Percentiles rank a stretch among this genome's conserved stretches.
Conservation (phyloP, 2,888 invertebrate genomes). For the Erynnis tages region DNA sequence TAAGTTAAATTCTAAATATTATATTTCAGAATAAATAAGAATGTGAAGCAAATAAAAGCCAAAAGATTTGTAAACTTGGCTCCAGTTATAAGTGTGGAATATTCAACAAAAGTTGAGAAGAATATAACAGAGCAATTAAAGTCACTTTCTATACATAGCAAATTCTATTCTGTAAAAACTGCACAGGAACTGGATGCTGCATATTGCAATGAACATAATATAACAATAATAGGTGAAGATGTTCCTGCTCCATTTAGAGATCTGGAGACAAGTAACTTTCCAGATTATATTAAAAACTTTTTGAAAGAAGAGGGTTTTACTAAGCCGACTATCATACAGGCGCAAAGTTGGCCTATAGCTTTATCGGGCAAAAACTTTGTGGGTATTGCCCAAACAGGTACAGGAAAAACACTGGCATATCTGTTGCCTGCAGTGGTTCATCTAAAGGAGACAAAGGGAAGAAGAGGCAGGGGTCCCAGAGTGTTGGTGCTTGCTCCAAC, state of each 20-base stretch:
- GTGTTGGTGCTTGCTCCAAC: conserved; percentile 91
- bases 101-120: conserved; percentile 38
- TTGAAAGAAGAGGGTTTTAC: conserved; percentile 83
- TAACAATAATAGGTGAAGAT: conserved; percentile 86
- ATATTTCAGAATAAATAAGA: conserved; percentile 49
- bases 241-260: conserved; percentile 88
- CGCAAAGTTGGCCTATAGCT: conserved; percentile 92
- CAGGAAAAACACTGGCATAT: conserved; percentile 89
- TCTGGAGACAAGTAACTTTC: conserved; percentile 88
- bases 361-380: conserved; percentile 90
- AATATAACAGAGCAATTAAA: conserved; percentile 33
- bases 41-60: conserved; percentile 36
- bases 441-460: conserved; percentile 87
- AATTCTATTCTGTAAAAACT: conserved; percentile 55
- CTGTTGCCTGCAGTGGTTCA: conserved; percentile 91
- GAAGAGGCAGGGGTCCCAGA: conserved; percentile 89
- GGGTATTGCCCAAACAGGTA: conserved; percentile 92
- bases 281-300: conserved; percentile 85
- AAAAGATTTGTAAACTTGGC: conserved; percentile 32
- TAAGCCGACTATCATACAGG: conserved; percentile 91
- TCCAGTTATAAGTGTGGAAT: conserved; percentile 30
- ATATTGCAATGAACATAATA: conserved; percentile 84
- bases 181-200: conserved; percentile 79
- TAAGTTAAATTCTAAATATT: neutral
- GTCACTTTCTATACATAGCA: conserved; percentile 23